These are phyloP conservation scores for Anthophora plumipes DNA, from an alignment of 2,888 invertebrate genomes.

Conservation along the genomic window DNA sequence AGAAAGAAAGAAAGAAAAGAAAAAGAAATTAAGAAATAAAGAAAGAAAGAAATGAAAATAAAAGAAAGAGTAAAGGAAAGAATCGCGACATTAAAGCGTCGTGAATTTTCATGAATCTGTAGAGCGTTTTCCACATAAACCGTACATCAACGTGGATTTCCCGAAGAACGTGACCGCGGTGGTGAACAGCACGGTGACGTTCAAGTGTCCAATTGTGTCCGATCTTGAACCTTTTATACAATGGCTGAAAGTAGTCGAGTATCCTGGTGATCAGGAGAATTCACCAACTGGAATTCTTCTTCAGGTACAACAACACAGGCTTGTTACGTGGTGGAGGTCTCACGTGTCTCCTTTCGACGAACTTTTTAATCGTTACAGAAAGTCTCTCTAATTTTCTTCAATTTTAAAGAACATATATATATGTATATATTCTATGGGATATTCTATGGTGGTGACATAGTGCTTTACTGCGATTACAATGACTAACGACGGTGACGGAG, in stretches of 20 bases:
- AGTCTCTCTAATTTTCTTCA: too few relatives aligned
- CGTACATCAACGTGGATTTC: conserved; percentile 92
- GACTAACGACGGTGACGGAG: conserved; percentile 56
- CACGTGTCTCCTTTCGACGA: conserved; percentile 42
- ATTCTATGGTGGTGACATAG: conserved; percentile 14
- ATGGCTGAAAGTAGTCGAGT: conserved; percentile 89
- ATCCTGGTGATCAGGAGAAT: conserved; percentile 78
- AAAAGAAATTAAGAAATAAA: too few relatives aligned
- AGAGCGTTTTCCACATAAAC: conserved; percentile 94
- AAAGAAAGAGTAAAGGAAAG: too few relatives aligned
- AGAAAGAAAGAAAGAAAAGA: too few relatives aligned
- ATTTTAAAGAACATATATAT: background rate
- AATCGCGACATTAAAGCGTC: conserved; percentile 49
- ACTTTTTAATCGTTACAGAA: too few relatives aligned
- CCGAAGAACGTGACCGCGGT: conserved; percentile 93
- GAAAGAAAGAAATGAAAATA: too few relatives aligned
- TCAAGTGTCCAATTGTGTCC: conserved; percentile 91
- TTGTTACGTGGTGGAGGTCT: conserved; percentile 72
- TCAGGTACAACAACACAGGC: conserved; percentile 81
- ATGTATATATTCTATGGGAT: background rate
- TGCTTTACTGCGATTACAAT: background rate
- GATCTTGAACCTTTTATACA: conserved; percentile 93
- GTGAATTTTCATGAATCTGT: conserved; percentile 42
- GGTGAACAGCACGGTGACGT: conserved; percentile 89
- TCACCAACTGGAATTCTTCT: conserved; percentile 83